These are phyloP conservation scores for Lampris megalopsis DNA, from an alignment of 2,113 vertebrate species.

Conservation along the genomic window DNA sequence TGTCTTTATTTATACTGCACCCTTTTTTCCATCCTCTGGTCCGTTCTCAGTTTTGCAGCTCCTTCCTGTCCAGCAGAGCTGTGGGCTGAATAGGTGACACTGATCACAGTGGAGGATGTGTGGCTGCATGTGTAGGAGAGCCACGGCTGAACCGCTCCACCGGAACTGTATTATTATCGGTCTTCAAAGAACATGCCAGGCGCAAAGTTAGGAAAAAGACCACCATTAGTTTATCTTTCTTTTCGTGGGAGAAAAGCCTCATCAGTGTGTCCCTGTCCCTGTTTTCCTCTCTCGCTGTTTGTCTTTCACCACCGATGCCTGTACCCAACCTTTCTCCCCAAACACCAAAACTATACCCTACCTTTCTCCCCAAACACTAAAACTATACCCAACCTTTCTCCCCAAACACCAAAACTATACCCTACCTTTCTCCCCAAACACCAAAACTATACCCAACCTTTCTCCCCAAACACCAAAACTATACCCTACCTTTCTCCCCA, in stretches of 20 bases:
- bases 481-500: constrained; percentile 11
- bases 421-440: constrained; percentile 7
- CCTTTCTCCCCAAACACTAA: constrained; percentile 3
- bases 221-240: constrained; percentile 62
- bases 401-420: neutral
- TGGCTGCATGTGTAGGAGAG: constrained; percentile 39
- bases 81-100: constrained; percentile 17
- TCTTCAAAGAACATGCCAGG: constrained; percentile 69
- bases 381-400: constrained; percentile 15
- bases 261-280: constrained; percentile 42
- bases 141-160: constrained; percentile 39
- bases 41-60: neutral
- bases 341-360: neutral
- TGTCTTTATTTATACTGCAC: constrained; percentile 53
- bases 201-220: constrained; percentile 37
- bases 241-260: constrained; percentile 40
- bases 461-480: neutral
- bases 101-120: constrained; percentile 23
- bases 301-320: constrained; percentile 23
- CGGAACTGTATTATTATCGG: constrained; percentile 55
- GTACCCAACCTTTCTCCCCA: constrained; percentile 27
- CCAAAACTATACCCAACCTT: constrained; percentile 3
- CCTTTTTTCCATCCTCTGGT: constrained; percentile 4
- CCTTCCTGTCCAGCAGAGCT: neutral
- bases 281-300: constrained; percentile 21